Conservation (phyloP, 2,797 vertebrate species). For the Trichosurus vulpecula region DNA sequence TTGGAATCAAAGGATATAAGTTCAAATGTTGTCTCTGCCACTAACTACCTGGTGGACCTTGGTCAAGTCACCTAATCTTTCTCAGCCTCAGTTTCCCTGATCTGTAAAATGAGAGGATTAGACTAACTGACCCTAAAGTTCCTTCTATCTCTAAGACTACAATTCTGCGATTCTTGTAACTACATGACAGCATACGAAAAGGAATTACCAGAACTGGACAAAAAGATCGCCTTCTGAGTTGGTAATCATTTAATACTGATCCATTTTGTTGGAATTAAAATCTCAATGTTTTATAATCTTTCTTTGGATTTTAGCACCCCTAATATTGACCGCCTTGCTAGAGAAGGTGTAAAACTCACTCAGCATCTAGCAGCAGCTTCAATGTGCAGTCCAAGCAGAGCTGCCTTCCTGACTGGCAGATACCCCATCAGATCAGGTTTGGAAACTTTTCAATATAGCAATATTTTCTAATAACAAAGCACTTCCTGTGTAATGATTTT, state of each 20-base stretch:
- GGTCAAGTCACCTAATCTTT: background rate
- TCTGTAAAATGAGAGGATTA: background rate
- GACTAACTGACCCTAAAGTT: background rate
- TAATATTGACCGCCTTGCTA: conserved; percentile 90
- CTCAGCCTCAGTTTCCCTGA: background rate
- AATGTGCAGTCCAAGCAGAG: conserved; percentile 91
- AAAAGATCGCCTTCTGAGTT: background rate
- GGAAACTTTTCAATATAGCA: background rate
- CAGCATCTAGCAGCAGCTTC: conserved; percentile 92
- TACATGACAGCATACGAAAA: background rate
- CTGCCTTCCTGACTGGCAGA: conserved; percentile 92
- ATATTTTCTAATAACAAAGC: background rate
- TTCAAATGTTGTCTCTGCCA: background rate
- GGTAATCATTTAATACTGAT: background rate
- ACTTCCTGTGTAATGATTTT: background rate
- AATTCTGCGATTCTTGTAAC: background rate
- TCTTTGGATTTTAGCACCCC: conserved; percentile 86
- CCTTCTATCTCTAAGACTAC: background rate
- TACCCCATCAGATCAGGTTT: conserved; percentile 91
- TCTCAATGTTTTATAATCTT: background rate
- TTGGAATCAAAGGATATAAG: background rate
- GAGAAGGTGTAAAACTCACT: conserved; percentile 90
- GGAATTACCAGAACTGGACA: background rate
- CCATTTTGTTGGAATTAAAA: background rate
- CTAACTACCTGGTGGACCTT: background rate